Percentiles rank a stretch among this genome's conserved stretches.
These are phyloP conservation scores for Hydroisotoma schaefferi DNA, from an alignment of 2,888 invertebrate genomes.

Conservation along the genomic window DNA sequence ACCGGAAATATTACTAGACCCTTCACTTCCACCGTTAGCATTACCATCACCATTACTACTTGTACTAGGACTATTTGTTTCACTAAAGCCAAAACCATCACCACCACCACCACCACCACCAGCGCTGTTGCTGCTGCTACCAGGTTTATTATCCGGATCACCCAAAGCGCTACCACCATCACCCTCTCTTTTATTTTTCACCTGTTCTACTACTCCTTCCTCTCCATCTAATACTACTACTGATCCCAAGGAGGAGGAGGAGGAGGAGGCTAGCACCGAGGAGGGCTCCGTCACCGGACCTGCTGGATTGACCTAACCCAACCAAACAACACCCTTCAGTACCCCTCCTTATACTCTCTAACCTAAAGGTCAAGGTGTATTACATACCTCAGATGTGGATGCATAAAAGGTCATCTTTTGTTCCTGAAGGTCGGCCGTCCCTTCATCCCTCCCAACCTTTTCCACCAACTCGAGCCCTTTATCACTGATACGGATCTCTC, in stretches of 20 bases:
- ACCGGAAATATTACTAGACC: slow-evolving; percentile 26
- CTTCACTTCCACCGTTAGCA: slow-evolving; percentile 17
- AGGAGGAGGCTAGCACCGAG: too few species aligned
- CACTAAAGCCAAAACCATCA: slow-evolving; percentile 17
- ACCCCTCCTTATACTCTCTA: too few species aligned
- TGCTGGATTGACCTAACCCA: too few species aligned
- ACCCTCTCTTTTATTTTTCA: neutral
- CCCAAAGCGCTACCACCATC: neutral
- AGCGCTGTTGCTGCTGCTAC: too few species aligned
- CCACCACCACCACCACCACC: slow-evolving; percentile 16
- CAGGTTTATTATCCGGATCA: too few species aligned
- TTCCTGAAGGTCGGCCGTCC: slow-evolving; percentile 27
- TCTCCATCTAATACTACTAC: too few species aligned
- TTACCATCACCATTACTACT: slow-evolving; percentile 21
- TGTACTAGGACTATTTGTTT: slow-evolving; percentile 8
- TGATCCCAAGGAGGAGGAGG: too few species aligned
- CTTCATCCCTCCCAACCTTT: slow-evolving; percentile 48
- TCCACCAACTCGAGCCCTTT: slow-evolving; percentile 62
- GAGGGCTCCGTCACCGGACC: too few species aligned
- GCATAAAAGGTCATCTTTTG: slow-evolving; percentile 44
- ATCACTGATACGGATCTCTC: slow-evolving; percentile 59
- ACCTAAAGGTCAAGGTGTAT: too few species aligned
- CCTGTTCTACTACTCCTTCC: neutral
- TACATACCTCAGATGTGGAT: slow-evolving; percentile 31
- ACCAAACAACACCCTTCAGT: too few species aligned